Evolutionary conservation across 2,113 vertebrate species (phyloP).

Genomic region (Hassar affinis): DNA sequence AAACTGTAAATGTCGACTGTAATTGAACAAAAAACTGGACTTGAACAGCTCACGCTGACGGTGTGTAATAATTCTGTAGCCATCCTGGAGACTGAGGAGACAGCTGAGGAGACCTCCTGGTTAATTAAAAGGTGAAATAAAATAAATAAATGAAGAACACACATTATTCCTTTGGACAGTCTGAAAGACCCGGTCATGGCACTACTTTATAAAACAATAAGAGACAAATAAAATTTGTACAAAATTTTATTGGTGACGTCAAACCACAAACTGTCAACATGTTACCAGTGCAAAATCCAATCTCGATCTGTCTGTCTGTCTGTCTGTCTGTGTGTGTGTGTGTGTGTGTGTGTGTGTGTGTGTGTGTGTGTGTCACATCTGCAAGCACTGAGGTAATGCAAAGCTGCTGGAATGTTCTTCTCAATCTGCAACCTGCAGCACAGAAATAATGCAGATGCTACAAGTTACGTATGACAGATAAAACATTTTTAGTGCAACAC

Average conservation of each 20-base stretch:
- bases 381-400: slow-evolving; percentile 43
- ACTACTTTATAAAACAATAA: slow-evolving; percentile 35
- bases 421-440: slow-evolving; percentile 18
- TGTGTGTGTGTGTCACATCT: not conserved
- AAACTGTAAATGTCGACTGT: slow-evolving; percentile 31
- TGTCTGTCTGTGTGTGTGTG: slow-evolving; percentile 18
- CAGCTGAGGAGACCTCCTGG: not conserved
- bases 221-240: slow-evolving; percentile 51
- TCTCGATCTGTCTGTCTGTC: slow-evolving; percentile 48
- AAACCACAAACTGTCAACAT: slow-evolving; percentile 54
- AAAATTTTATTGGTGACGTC: slow-evolving; percentile 71
- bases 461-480: not conserved
- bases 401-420: slow-evolving; percentile 62
- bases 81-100: not conserved
- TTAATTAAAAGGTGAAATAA: not conserved
- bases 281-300: slow-evolving; percentile 68
- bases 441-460: slow-evolving; percentile 11
- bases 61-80: not conserved
- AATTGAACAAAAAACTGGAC: not conserved
- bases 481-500: not conserved
- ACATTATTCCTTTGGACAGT: not conserved
- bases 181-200: not conserved
- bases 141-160: not conserved
- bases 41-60: not conserved
- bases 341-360: slow-evolving; percentile 20